Base-by-base conservation (phyloP, 2,797 vertebrate genomes). In the Malacoraja senta region DNA sequence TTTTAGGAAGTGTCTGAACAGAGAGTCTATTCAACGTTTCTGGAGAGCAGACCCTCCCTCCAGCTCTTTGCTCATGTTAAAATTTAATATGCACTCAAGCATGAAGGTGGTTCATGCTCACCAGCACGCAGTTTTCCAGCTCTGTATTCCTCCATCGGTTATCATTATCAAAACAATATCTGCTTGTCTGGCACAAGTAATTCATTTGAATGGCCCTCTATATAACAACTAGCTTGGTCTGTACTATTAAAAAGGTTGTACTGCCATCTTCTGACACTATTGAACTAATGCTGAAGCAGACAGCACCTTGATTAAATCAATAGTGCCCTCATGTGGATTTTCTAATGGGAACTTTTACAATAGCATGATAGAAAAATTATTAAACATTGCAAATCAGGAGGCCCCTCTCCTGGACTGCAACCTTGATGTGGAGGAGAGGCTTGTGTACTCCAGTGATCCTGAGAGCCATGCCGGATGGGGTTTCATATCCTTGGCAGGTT, bases 201-300 rank as follows among this genome's bases (percentile, higher is more conserved):
- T 88, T 88, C 8, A 88, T 88, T 88, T 15, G 19, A 88, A 68
- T 21, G n/a, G 38, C 10, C 38, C 58, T 24, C 38, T 35, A 58
- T 17, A 58, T 53, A 74, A 92, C 24, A 74, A 65, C 12, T 92
- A 38, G 38, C 9, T 38, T 3, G 12, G 44, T 13, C 6, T 8
- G n/a, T 26, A n/a, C 71, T 29, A 92, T 92, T 17, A 53, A 92
- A 92, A 26, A 71, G 90, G 68, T 26, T 92, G 90, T 38, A 92
- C 71, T 92, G 90, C 90, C 90, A 92, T 21, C 90, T 92, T 92
- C 90, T 76, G 90, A 76, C 90, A 76, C 26, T 74, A 32, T 74
- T 13, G 29, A 53, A 76, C 26, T 17, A 74, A 76, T 58, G 13
- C 10, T 91, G 32, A 1, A 91, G 71, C 35, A 74, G 35, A 26